These are phyloP conservation scores for Bicyclus anynana DNA, from an alignment of 1,140 invertebrate species.

Conservation along the genomic window DNA sequence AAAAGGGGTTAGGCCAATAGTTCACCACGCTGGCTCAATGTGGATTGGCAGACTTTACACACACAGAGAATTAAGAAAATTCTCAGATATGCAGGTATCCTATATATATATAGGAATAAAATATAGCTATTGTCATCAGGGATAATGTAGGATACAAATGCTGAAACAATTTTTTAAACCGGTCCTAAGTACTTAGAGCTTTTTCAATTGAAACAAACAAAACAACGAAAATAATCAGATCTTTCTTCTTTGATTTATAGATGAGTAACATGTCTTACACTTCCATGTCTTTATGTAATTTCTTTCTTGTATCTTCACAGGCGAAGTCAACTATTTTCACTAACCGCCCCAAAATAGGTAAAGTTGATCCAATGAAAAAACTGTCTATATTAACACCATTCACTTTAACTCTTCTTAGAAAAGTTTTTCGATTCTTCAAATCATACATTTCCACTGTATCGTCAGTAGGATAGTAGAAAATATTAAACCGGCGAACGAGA, in stretches of 20 bases:
- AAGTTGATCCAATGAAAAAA: constrained; percentile 86
- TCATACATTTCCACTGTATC: constrained; percentile 90
- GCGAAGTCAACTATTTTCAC: constrained; percentile 89
- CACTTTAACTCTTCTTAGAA: constrained; percentile 85
- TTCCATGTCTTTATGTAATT: constrained; percentile 78
- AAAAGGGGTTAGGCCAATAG: no score
- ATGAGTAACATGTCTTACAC: constrained; percentile 70
- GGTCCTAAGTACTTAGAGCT: no score
- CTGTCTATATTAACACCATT: constrained; percentile 82
- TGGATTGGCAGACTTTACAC: no score
- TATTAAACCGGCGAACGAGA: constrained; percentile 83
- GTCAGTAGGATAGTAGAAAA: constrained; percentile 86
- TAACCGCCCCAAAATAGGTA: constrained; percentile 87
- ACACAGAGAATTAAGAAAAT: no score
- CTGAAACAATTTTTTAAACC: no score
- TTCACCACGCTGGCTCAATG: no score
- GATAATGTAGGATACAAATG: no score
- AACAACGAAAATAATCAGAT: neutral
- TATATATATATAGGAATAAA: no score
- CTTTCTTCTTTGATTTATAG: neutral
- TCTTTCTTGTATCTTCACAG: constrained; percentile 81
- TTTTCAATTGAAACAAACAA: neutral
- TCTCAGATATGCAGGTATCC: no score
- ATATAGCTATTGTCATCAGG: no score
- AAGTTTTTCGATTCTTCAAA: constrained; percentile 84